A percentile compares a stretch with the other conserved stretches of the same genome.
Conservation (phyloP, 2,888 invertebrate species). For the Villa cingulata region DNA sequence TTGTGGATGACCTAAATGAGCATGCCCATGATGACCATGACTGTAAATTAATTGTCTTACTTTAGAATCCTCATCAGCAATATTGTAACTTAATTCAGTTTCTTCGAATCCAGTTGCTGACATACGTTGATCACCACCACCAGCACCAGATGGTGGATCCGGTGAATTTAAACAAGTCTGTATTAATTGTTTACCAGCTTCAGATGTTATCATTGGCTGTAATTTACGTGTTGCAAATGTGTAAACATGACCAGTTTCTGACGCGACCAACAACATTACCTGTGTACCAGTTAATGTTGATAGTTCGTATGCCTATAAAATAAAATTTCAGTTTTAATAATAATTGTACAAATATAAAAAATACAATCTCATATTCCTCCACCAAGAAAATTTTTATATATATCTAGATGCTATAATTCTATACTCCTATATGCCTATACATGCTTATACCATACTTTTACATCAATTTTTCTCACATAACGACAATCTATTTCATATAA, state of each 20-base stretch:
- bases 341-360: too few relatives aligned
- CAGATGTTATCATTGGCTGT: conserved; percentile 98
- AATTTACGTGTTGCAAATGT: conserved; percentile 97
- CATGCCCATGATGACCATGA: conserved; percentile 55
- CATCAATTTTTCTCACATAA: too few relatives aligned
- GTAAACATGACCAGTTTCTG: conserved; percentile 98
- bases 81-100: conserved; percentile 93
- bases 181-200: conserved; percentile 92
- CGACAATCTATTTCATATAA: too few relatives aligned
- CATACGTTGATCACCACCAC: conserved; percentile 85
- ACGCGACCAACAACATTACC: conserved; percentile 98
- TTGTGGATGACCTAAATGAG: conserved; percentile 50
- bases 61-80: conserved; percentile 91
- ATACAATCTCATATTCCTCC: too few relatives aligned
- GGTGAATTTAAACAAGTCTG: conserved; percentile 98
- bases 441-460: too few relatives aligned
- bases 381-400: too few relatives aligned
- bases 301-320: conserved; percentile 87
- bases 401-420: too few relatives aligned
- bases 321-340: too few relatives aligned
- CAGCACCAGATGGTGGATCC: conserved; percentile 61
- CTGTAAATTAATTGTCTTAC: conserved; percentile 91
- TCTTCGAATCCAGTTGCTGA: conserved; percentile 97
- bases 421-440: too few relatives aligned
- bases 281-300: conserved; percentile 98